phyloP scores from a whole-genome alignment of 2,797 vertebrate genomes.

The Eulemur rubriventer region DNA sequence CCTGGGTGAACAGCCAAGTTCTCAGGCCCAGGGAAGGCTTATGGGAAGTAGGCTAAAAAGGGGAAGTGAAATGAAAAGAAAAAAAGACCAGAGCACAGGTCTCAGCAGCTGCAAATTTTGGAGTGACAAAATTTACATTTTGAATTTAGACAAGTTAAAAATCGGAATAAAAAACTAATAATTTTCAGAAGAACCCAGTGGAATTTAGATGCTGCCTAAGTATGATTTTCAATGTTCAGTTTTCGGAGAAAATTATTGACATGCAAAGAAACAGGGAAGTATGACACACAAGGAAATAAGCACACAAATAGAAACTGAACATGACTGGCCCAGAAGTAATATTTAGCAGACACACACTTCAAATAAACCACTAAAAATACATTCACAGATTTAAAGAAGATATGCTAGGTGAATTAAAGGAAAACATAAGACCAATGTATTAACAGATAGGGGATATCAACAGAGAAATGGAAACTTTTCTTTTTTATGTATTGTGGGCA shows the following conservation, averaged over 20 bases:
- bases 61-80: background rate
- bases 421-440: background rate
- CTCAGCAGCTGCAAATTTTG: background rate
- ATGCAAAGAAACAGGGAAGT: background rate
- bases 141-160: background rate
- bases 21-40: background rate
- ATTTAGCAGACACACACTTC: background rate
- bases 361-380: background rate
- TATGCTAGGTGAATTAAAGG: background rate
- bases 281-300: background rate
- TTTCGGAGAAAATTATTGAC: background rate
- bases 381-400: background rate
- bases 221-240: background rate
- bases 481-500: background rate
- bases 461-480: background rate
- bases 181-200: background rate
- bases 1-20: background rate
- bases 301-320: background rate
- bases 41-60: too few relatives aligned
- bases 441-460: background rate
- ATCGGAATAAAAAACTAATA: background rate
- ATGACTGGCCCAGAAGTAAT: background rate
- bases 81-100: background rate
- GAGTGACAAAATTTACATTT: background rate
- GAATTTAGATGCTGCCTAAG: background rate